Evolutionary conservation across 2,888 invertebrate species (phyloP), one percentile per base, ranked within the genome.

Genomic region (Agrypnus murinus): DNA sequence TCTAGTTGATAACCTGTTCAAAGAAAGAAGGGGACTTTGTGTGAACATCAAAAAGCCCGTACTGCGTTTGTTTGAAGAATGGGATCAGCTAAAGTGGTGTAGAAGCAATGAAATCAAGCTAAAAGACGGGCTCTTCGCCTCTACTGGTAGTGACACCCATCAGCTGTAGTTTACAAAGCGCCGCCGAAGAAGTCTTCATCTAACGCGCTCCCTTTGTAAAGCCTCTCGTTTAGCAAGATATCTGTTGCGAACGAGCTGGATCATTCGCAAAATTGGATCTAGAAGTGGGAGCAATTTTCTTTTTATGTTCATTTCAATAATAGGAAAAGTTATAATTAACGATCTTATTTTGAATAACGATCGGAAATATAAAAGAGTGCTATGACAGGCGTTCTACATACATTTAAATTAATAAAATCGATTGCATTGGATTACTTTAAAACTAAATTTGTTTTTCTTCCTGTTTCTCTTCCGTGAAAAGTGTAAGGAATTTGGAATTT

Each of bases 291-390:
- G 81, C 79, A 80, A 81, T 81, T 80, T 81, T 80, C 81, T 81
- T 81, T 81, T 81, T 81, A 80, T 79, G 72, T 71, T 75, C 75
- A 78, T 77, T 79, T 76, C 80, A 78, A 79, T 80, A 80, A 81
- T 80, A 80, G 80, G 80, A 80, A 80, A 81, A 80, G 81, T 81
- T 81, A 81, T 81, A 81, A 81, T 81, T 81, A 81, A 80, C 72
- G 69, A 68, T 72, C 72, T 73, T 75, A 74, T 74, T 77, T 76
- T 60, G 63, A 67, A 71, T 72, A 63, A 65, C 66, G 60, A 45
- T 58, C 59, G 60, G 43, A 59, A 50, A 55, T 62, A 67, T 67
- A 60, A 53, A 8, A 15, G 45, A 57, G 40, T 57, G 14, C 17
- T 8, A 19, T 10, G 38, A 19, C n/a, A 40, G 34, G 14, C 48